These are phyloP conservation scores for Epinotia demarniana DNA, from an alignment of 2,888 invertebrate species.

Conservation along the genomic window DNA sequence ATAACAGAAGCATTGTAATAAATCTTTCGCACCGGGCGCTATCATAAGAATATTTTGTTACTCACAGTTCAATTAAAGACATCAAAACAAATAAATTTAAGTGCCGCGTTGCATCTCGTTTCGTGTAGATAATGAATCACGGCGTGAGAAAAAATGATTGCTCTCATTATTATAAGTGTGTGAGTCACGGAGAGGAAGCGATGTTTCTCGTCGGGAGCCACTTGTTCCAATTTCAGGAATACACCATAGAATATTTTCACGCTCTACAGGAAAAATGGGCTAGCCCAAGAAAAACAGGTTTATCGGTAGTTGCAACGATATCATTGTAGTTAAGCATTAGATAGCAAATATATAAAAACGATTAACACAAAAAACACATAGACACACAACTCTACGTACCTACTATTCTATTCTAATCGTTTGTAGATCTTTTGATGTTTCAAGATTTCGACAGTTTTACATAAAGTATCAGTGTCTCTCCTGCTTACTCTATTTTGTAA, in stretches of 20 bases:
- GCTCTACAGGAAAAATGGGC: background rate
- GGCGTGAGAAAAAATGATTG: conserved; percentile 81
- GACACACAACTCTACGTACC: no score
- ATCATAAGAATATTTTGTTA: conserved; percentile 52
- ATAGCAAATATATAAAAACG: no score
- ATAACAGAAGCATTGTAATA: conserved; percentile 46
- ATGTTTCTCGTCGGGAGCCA: conserved; percentile 48
- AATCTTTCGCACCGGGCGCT: conserved; percentile 60
- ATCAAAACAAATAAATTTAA: conserved; percentile 72
- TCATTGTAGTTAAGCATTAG: no score
- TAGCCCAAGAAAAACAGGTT: background rate
- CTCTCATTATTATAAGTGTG: conserved; percentile 71
- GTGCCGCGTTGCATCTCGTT: conserved; percentile 65
- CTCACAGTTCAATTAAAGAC: conserved; percentile 73
- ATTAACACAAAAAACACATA: no score
- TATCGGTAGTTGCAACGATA: background rate
- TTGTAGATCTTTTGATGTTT: no score
- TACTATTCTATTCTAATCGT: no score
- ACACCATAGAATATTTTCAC: conserved; percentile 15
- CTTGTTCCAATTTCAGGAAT: conserved; percentile 21
- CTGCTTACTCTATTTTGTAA: background rate
- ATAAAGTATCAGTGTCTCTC: background rate
- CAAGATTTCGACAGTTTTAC: no score
- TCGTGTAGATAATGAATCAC: conserved; percentile 76
- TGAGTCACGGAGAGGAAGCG: conserved; percentile 72